Conservation (phyloP, 2,113 vertebrate genomes). For the Lasiurus borealis region DNA sequence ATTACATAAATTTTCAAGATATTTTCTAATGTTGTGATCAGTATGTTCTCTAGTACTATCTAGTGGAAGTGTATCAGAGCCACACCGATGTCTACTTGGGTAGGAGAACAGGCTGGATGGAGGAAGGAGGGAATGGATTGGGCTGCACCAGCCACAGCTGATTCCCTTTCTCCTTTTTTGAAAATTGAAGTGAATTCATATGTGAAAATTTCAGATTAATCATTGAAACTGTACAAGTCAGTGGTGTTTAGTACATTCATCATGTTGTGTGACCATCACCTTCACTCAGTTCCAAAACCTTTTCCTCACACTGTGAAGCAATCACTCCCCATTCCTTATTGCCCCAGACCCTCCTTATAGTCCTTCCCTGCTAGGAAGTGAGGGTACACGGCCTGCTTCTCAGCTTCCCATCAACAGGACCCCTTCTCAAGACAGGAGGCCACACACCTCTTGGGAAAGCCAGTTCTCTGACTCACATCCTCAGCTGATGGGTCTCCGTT, state of each 20-base stretch:
- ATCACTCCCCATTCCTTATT: no score
- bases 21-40: neutral
- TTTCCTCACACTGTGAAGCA: neutral
- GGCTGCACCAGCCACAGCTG: neutral
- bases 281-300: neutral
- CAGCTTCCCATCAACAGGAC: neutral
- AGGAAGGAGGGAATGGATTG: neutral
- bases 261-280: no score
- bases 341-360: neutral
- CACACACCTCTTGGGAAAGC: no score
- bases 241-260: no score
- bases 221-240: neutral
- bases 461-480: neutral
- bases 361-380: neutral
- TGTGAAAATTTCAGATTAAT: neutral
- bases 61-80: neutral
- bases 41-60: neutral
- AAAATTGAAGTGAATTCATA: neutral
- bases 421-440: neutral
- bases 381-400: neutral
- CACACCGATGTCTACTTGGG: neutral
- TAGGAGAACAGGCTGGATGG: neutral
- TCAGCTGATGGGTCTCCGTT: neutral
- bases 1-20: neutral
- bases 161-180: neutral